A percentile compares a stretch with the other conserved stretches of the same genome.
Conservation (phyloP, 1,140 invertebrate genomes). For the Drosophila murphyi region DNA sequence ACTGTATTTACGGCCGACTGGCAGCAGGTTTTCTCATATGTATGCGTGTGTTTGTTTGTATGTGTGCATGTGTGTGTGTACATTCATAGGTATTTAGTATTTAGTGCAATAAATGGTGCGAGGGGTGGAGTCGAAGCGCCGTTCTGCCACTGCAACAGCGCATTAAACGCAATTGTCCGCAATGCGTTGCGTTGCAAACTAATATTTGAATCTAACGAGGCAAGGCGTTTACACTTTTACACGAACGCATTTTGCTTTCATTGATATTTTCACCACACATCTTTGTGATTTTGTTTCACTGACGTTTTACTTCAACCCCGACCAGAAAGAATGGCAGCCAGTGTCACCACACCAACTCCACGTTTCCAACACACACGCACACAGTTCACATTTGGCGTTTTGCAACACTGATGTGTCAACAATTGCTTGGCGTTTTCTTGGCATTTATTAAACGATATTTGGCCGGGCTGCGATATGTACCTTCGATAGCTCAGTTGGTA, state of each 20-base stretch:
- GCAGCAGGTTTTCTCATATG: constrained; percentile 67
- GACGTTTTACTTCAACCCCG: constrained; percentile 61
- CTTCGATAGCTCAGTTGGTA: constrained; percentile 88
- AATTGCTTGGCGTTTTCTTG: neutral
- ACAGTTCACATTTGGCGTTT: constrained; percentile 11
- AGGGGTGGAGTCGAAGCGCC: constrained; percentile 48
- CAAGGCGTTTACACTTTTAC: constrained; percentile 18
- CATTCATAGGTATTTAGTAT: constrained; percentile 45
- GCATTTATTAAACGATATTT: constrained; percentile 10
- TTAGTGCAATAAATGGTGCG: constrained; percentile 31
- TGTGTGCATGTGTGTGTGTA: constrained; percentile 22
- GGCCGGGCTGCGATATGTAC: constrained; percentile 41
- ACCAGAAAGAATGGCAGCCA: constrained; percentile 44
- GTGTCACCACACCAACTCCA: constrained; percentile 29
- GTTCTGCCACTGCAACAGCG: constrained; percentile 7
- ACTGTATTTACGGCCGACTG: constrained; percentile 66
- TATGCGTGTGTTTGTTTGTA: neutral
- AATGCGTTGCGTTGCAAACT: neutral
- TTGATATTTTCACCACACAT: constrained; percentile 61
- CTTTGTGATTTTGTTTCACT: constrained; percentile 50
- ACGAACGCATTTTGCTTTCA: constrained; percentile 32
- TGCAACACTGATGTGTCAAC: constrained; percentile 10
- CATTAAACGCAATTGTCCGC: constrained; percentile 2
- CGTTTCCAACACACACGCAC: constrained; percentile 6
- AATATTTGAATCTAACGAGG: constrained; percentile 24